Conservation (phyloP, 37 sponge, comb jelly and placozoan species). For the Aplysina aerophoba region DNA sequence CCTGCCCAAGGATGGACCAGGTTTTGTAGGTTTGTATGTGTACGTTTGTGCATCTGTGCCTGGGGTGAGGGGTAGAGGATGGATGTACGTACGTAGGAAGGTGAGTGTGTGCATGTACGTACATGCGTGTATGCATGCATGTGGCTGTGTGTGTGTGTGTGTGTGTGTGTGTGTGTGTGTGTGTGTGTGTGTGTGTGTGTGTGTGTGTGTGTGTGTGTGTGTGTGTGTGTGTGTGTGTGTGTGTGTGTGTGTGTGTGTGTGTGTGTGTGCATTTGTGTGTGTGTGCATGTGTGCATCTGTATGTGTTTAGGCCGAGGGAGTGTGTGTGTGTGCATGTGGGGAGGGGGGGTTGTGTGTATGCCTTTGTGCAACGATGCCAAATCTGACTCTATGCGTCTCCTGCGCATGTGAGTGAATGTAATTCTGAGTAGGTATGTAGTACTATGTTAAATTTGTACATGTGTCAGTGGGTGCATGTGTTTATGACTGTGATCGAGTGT, state of each 20-base stretch:
- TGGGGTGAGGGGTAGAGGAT: background rate
- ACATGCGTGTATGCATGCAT: slow-evolving; percentile 25
- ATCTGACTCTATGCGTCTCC: too few species aligned
- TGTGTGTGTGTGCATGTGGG: slow-evolving; percentile 31
- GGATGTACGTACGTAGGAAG: background rate
- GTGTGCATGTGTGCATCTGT: background rate
- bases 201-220: background rate
- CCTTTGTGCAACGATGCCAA: too few species aligned
- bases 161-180: slow-evolving; percentile 33
- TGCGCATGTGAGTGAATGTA: slow-evolving; percentile 30
- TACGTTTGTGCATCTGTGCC: background rate
- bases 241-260: slow-evolving; percentile 15
- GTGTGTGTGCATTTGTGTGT: background rate
- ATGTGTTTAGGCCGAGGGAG: background rate
- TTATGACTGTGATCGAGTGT: background rate
- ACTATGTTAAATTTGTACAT: background rate
- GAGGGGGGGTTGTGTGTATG: slow-evolving; percentile 25
- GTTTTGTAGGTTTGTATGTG: background rate
- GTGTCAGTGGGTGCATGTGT: background rate
- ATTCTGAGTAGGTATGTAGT: slow-evolving; percentile 12
- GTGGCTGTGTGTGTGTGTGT: slow-evolving; percentile 36
- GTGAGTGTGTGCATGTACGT: slow-evolving; percentile 5
- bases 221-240: slow-evolving; percentile 13
- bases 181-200: slow-evolving; percentile 32
- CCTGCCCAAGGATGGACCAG: too few species aligned